Evolutionary conservation across 2,797 vertebrate genomes (phyloP).

Genomic region (Lithobates sylvaticus): DNA sequence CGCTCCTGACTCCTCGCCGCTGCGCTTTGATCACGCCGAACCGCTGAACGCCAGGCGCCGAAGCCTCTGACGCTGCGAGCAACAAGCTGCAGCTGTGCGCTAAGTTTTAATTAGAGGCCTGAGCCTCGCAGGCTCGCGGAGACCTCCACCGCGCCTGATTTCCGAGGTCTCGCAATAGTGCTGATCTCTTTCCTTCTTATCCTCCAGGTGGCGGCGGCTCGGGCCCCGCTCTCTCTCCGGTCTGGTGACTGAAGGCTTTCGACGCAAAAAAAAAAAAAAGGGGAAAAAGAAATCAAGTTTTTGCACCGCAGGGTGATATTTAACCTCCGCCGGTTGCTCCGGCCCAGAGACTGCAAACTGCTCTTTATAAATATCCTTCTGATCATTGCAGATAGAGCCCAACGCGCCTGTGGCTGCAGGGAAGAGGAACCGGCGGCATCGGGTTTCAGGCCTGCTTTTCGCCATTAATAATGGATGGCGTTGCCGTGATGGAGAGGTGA

Average conservation of each 20-base stretch:
- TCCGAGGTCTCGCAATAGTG: neutral
- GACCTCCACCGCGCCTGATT: neutral
- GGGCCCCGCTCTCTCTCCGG: neutral
- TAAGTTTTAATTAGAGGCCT: neutral
- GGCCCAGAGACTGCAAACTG: neutral
- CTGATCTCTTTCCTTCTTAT: slow-evolving; percentile 8
- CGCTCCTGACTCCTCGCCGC: too few species aligned
- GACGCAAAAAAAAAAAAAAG: accelerated
- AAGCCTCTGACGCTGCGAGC: neutral
- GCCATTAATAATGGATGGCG: slow-evolving; percentile 69
- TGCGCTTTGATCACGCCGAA: neutral
- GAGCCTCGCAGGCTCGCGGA: neutral
- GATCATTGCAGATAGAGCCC: neutral
- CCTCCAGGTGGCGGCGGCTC: neutral
- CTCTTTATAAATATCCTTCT: neutral
- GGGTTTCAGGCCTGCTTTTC: slow-evolving; percentile 63
- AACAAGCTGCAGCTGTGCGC: slow-evolving; percentile 9
- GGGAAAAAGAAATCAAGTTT: too few species aligned
- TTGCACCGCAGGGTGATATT: neutral
- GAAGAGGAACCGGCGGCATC: slow-evolving; percentile 64
- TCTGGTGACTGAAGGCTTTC: neutral
- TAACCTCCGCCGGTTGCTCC: accelerated
- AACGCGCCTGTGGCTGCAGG: slow-evolving; percentile 44
- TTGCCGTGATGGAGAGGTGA: slow-evolving; percentile 24
- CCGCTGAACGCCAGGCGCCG: neutral